Percentiles rank a stretch among this genome's conserved stretches.
Conservation (phyloP, 2,888 invertebrate genomes). For the Melieria picta region DNA sequence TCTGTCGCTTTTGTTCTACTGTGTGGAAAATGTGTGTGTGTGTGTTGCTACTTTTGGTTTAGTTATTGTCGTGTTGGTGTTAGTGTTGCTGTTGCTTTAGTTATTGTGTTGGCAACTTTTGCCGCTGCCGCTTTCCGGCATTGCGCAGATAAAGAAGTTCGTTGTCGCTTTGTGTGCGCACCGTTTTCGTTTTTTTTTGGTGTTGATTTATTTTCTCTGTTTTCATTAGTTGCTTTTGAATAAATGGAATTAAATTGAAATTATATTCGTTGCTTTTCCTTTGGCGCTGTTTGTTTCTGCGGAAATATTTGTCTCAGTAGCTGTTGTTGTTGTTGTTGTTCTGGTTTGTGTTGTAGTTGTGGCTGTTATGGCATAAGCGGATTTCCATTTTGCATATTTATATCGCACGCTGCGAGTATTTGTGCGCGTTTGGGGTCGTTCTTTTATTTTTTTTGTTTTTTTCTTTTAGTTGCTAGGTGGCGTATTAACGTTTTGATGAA, state of each 20-base stretch:
- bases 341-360: neutral
- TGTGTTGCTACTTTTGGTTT: too few relatives aligned
- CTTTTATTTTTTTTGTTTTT: neutral
- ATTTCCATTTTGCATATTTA: slow-evolving; percentile 3
- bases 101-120: too few relatives aligned
- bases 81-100: too few relatives aligned
- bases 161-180: neutral
- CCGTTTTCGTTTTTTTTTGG: neutral
- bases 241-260: slow-evolving; percentile 17
- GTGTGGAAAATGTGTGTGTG: too few relatives aligned
- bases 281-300: slow-evolving; percentile 15
- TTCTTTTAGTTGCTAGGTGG: neutral
- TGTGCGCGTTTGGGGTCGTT: neutral
- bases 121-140: too few relatives aligned
- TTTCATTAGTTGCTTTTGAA: neutral
- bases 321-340: neutral
- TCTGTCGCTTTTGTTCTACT: too few relatives aligned
- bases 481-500: slow-evolving; percentile 1
- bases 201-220: slow-evolving; percentile 1
- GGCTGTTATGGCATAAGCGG: slow-evolving; percentile 8
- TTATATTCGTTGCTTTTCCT: neutral
- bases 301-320: neutral
- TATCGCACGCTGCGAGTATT: too few relatives aligned
- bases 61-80: too few relatives aligned
- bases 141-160: neutral